phyloP scores from a whole-genome alignment of 2,113 vertebrate genomes.

The Mellivora capensis region DNA sequence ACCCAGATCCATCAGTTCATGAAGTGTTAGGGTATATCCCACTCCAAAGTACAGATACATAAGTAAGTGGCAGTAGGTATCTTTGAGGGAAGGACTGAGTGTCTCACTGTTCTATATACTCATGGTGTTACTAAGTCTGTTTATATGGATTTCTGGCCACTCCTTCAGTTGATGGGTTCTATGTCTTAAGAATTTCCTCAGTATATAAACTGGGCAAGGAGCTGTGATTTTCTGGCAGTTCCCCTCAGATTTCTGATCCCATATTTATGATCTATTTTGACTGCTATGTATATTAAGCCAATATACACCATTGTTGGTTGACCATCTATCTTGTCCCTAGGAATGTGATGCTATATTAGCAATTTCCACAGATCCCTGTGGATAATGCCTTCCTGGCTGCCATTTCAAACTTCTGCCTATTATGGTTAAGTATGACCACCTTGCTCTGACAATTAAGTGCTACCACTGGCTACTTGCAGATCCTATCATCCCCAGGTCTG shows the following conservation, averaged over 20 bases:
- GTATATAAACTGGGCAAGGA: background rate
- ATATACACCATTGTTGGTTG: background rate
- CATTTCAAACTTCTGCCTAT: background rate
- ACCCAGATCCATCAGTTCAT: background rate
- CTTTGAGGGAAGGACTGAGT: background rate
- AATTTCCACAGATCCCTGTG: background rate
- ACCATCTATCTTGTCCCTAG: background rate
- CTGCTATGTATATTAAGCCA: background rate
- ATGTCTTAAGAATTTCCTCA: background rate
- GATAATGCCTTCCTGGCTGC: background rate
- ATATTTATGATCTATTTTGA: background rate
- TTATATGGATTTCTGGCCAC: background rate
- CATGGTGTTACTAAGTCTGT: background rate
- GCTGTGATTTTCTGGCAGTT: background rate
- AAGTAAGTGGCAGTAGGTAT: background rate
- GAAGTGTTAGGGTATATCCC: background rate
- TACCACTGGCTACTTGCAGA: background rate
- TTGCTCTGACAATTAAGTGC: background rate
- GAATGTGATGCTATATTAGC: background rate
- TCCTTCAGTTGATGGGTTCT: background rate
- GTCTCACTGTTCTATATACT: background rate
- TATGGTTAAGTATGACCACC: background rate
- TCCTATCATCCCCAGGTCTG: background rate
- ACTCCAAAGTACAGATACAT: background rate
- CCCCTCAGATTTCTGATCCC: background rate